Conservation (phyloP, 2,888 invertebrate genomes). For the Trachelus stipa region DNA sequence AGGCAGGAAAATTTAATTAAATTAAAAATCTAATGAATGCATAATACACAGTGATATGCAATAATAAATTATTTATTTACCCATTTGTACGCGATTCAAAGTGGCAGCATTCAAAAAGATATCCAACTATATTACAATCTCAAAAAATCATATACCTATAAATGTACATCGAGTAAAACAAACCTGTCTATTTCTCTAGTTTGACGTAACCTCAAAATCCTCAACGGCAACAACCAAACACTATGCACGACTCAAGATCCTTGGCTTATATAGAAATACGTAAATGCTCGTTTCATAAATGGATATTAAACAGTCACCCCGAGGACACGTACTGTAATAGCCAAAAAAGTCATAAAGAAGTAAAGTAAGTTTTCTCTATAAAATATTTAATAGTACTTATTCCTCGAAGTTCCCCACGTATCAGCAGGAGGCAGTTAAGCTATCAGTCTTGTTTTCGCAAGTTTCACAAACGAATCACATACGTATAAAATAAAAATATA, state of each 20-base stretch:
- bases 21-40: not conserved
- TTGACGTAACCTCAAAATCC: not conserved
- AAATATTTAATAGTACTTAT: not conserved
- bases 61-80: not conserved
- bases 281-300: not conserved
- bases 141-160: no score
- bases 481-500: not conserved
- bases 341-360: not conserved
- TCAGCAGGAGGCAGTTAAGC: not conserved
- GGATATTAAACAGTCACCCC: not conserved
- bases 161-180: no score
- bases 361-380: not conserved
- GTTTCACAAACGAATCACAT: not conserved
- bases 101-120: no score
- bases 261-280: not conserved
- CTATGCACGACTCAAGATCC: not conserved
- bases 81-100: not conserved
- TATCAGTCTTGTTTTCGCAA: not conserved
- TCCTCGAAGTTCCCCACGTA: not conserved
- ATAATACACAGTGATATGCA: not conserved
- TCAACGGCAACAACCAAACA: not conserved
- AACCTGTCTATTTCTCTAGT: no score
- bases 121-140: no score
- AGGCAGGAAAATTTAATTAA: not conserved
- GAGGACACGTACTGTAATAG: not conserved